Conservation (phyloP, 2,888 invertebrate species). For the Gibbula magus region DNA sequence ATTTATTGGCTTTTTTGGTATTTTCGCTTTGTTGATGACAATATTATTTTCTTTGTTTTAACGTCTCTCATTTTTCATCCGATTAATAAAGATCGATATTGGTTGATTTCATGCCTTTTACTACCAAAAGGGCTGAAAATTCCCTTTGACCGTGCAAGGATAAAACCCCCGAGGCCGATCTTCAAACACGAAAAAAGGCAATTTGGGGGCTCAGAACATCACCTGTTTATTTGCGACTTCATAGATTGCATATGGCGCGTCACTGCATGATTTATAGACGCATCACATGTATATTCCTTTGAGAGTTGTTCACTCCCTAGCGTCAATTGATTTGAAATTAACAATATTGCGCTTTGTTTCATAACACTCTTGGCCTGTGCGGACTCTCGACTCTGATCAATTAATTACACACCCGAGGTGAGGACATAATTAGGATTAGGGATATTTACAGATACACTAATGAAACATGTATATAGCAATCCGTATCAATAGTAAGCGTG, state of each 20-base stretch:
- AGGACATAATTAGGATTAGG: slow-evolving; percentile 11
- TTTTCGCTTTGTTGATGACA: neutral
- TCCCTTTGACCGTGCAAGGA: slow-evolving; percentile 3
- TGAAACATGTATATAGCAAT: neutral
- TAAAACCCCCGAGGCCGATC: slow-evolving; percentile 6
- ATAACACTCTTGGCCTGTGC: neutral
- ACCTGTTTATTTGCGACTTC: neutral
- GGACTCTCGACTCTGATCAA: neutral
- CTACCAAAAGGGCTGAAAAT: slow-evolving; percentile 7
- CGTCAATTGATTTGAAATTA: slow-evolving; percentile 17
- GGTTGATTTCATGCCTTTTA: slow-evolving; percentile 20
- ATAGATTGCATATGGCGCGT: slow-evolving; percentile 5
- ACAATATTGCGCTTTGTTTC: slow-evolving; percentile 22
- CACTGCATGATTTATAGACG: slow-evolving; percentile 9
- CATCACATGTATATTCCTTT: neutral
- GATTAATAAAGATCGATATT: slow-evolving; percentile 16
- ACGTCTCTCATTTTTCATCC: slow-evolving; percentile 6
- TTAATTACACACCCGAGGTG: slow-evolving; percentile 13
- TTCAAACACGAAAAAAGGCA: slow-evolving; percentile 19
- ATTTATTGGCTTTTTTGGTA: too few species aligned
- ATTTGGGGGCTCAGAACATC: neutral
- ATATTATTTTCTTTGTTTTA: slow-evolving; percentile 8
- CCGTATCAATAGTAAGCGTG: too few species aligned
- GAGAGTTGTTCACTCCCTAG: neutral
- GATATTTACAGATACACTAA: neutral